Evolutionary conservation across 2,797 vertebrate species (phyloP).

Genomic region (Brotogeris chrysoptera): DNA sequence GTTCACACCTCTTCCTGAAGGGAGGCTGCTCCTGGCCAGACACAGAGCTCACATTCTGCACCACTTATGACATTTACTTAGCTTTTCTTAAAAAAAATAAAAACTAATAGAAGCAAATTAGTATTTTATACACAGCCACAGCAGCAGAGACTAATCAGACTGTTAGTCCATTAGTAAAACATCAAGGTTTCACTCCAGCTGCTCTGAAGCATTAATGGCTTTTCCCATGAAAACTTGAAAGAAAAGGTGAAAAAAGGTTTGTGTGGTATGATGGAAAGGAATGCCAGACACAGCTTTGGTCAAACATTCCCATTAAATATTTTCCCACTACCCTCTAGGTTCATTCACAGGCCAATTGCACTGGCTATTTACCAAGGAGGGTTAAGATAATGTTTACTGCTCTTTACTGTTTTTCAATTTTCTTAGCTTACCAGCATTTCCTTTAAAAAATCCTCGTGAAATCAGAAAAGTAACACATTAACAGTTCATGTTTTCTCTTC

Average conservation of each 20-base stretch:
- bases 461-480: not conserved
- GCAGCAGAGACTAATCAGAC: conserved; percentile 1
- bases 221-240: conserved; percentile 66
- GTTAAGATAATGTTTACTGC: conserved; percentile 52
- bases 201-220: conserved; percentile 31
- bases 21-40: not conserved
- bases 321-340: conserved; percentile 58
- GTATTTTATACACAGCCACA: not conserved
- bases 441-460: not conserved
- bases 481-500: not conserved
- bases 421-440: not conserved
- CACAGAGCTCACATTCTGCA: not conserved
- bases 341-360: conserved; percentile 67
- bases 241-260: conserved; percentile 64
- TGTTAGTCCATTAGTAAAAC: conserved; percentile 28
- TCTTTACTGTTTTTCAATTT: conserved; percentile 21
- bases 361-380: conserved; percentile 51
- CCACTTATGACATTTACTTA: not conserved
- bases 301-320: conserved; percentile 66
- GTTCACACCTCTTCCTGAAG: not conserved
- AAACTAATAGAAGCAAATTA: not conserved
- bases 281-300: conserved; percentile 64
- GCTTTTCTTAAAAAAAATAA: not conserved
- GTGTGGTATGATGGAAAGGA: conserved; percentile 63
- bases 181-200: conserved; percentile 38